Conservation (phyloP, 2,113 vertebrate species). For the Anarhynchus alexandrinus region DNA sequence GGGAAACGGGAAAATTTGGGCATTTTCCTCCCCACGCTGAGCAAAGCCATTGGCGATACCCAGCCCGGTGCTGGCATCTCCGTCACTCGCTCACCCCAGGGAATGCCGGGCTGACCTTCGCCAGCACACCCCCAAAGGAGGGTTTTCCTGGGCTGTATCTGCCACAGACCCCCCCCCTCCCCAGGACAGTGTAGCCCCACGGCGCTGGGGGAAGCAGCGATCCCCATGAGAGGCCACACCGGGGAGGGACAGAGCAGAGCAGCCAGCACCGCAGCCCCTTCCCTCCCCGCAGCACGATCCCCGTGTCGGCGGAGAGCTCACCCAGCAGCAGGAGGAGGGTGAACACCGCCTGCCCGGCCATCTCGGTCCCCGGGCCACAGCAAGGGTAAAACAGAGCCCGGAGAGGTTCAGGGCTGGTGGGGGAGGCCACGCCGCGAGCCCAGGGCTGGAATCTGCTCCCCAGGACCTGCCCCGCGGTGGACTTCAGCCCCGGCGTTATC, state of each 20-base stretch:
- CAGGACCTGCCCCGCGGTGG: neutral
- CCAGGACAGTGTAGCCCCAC: fast-evolving
- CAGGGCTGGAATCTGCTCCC: neutral
- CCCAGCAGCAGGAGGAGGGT: neutral
- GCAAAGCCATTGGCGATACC: neutral
- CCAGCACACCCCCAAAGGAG: neutral
- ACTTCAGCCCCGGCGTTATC: slow-evolving; percentile 55
- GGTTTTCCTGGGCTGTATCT: neutral
- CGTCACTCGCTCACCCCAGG: fast-evolving
- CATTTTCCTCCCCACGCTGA: neutral
- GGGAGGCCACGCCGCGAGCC: neutral
- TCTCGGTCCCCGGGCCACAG: fast-evolving
- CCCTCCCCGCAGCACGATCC: neutral
- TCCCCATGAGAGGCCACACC: fast-evolving
- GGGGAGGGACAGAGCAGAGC: fast-evolving
- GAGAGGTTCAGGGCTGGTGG: neutral
- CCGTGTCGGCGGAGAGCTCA: neutral
- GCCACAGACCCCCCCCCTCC: neutral
- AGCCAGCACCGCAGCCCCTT: fast-evolving
- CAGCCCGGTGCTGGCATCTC: fast-evolving
- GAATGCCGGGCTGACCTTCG: fast-evolving
- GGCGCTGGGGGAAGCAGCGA: fast-evolving
- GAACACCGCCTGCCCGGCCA: neutral
- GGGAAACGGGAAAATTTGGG: neutral
- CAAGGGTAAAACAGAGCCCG: fast-evolving